Conservation (phyloP, 1,140 invertebrate species). For the Drosophila ficusphila region DNA sequence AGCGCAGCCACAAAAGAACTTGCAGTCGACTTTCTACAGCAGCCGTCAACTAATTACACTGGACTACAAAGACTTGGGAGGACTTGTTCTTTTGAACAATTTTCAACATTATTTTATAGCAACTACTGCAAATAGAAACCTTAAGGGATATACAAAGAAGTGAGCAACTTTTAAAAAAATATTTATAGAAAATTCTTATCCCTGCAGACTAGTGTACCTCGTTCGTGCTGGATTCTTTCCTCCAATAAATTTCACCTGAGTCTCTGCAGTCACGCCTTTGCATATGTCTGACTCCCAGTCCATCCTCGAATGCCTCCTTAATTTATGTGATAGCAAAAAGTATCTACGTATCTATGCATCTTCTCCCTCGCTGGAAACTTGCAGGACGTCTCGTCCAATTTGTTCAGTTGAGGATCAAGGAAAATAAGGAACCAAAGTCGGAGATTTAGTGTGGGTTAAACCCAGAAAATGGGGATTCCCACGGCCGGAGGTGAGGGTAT, state of each 20-base stretch:
- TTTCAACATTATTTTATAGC: neutral
- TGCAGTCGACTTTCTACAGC: conserved; percentile 54
- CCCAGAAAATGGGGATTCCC: conserved; percentile 41
- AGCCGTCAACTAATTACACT: conserved; percentile 61
- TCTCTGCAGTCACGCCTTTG: conserved; percentile 68
- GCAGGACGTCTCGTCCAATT: conserved; percentile 53
- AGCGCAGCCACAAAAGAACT: conserved; percentile 56
- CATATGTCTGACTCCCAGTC: conserved; percentile 59
- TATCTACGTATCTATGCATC: conserved; percentile 40
- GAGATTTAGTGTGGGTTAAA: conserved; percentile 23
- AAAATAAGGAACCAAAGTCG: conserved; percentile 19
- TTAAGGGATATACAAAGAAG: too few relatives aligned
- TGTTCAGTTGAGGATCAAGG: conserved; percentile 27
- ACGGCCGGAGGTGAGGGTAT: conserved; percentile 20
- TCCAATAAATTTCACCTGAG: conserved; percentile 72
- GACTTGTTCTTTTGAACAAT: too few relatives aligned
- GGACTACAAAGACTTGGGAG: neutral
- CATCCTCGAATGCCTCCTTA: conserved; percentile 19
- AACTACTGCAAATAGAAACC: neutral
- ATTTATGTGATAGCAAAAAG: conserved; percentile 57
- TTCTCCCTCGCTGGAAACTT: conserved; percentile 30
- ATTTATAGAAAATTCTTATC: neutral
- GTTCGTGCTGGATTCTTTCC: conserved; percentile 31
- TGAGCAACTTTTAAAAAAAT: neutral
- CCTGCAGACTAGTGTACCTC: conserved; percentile 33